A percentile compares a stretch with the other conserved stretches of the same genome.
Evolutionary conservation across 2,113 vertebrate species (phyloP).

Genomic region (Cygnus buccinator): DNA sequence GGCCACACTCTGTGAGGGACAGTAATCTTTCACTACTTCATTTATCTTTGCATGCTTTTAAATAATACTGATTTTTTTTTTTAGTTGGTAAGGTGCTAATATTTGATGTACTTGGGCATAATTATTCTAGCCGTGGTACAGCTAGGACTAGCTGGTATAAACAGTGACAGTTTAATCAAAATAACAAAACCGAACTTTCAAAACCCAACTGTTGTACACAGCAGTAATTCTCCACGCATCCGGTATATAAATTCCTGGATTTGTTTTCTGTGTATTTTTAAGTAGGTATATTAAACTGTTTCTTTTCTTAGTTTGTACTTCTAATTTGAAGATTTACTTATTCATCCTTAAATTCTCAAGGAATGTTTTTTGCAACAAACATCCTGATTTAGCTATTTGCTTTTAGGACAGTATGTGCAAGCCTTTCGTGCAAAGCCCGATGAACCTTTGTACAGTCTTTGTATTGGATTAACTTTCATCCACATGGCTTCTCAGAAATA

Average conservation of each 20-base stretch:
- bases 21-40: neutral
- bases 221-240: neutral
- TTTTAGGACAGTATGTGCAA: slow-evolving; percentile 93
- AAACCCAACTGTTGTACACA: neutral
- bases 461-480: slow-evolving; percentile 93
- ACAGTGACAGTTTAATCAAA: neutral
- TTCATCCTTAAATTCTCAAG: neutral
- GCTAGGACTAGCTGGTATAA: neutral
- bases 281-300: neutral
- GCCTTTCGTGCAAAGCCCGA: slow-evolving; percentile 85
- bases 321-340: neutral
- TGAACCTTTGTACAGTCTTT: slow-evolving; percentile 89
- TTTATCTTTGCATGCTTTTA: neutral
- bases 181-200: neutral
- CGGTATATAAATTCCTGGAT: neutral
- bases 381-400: neutral
- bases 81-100: neutral
- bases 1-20: neutral
- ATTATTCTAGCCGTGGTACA: neutral
- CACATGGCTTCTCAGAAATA: slow-evolving; percentile 99
- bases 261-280: neutral
- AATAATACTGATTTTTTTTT: neutral
- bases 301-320: neutral
- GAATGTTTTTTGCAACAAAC: neutral
- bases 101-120: neutral